Conservation (phyloP, 1,140 invertebrate genomes). For the Neodiprion virginianus region DNA sequence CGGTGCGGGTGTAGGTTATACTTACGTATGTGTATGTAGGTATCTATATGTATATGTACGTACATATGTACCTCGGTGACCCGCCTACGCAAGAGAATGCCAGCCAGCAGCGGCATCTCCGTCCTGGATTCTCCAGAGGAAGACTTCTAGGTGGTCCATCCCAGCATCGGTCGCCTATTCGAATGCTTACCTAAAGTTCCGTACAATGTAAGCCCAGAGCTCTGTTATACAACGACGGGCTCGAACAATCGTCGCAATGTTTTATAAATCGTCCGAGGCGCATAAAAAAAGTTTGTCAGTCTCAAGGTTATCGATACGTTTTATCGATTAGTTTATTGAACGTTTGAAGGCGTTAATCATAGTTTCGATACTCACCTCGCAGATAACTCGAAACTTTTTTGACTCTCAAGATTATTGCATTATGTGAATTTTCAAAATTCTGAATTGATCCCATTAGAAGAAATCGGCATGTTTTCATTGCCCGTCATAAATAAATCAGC, state of each 20-base stretch:
- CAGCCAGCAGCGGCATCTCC: neutral
- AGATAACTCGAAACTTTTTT: no score
- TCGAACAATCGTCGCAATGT: neutral
- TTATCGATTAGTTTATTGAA: neutral
- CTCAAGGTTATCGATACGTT: neutral
- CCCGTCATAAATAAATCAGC: no score
- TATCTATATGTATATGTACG: no score
- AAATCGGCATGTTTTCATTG: no score
- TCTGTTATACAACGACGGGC: neutral
- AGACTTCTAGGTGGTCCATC: constrained; percentile 4
- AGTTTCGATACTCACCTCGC: no score
- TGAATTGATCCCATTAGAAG: no score
- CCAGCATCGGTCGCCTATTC: neutral
- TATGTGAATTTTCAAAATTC: no score
- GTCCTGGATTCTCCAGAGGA: neutral
- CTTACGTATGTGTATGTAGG: no score
- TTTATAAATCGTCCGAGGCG: neutral
- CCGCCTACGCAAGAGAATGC: constrained; percentile 6
- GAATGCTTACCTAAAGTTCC: no score
- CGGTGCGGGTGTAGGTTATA: neutral
- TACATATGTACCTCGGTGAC: neutral
- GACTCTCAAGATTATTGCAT: no score
- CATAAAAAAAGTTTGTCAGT: neutral
- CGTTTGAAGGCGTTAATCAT: neutral
- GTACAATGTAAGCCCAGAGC: neutral